Evolutionary conservation across 2,888 invertebrate genomes (phyloP), one percentile per base, ranked within the genome.

Genomic region (Trilocha varians): DNA sequence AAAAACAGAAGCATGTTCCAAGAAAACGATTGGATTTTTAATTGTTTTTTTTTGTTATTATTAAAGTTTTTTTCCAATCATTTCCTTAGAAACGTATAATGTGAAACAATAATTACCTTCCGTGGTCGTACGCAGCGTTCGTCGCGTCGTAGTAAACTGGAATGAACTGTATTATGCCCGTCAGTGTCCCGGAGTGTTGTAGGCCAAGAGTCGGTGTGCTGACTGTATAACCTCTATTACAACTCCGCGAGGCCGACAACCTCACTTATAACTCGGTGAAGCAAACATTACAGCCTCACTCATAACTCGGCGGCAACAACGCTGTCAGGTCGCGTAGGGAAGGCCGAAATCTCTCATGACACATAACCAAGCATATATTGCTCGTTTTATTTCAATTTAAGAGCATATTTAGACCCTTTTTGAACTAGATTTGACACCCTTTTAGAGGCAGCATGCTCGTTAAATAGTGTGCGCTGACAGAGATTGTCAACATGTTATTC

Each of bases 161-260:
- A 80, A 82, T 80, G 73, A 83, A 84, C 82, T 82, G 83, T 82
- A 83, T 79, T 77, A 82, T 83, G 84, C 84, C 83, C 84, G 59
- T 80, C 78, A 79, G 82, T 77, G 65, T 68, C 61, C 80, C 83
- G 82, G 84, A 82, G 82, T 84, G 82, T 80, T 70, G 72, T 63
- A 73, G 82, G 83, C 79, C 78, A 78, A 82, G 80, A 78, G 77
- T 74, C 57, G 78, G 78, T 77, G 80, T 79, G 80, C 76, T 80
- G 78, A 74, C 78, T 70, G 65, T 59, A 62, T 54, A 47, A 53
- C n/a, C n/a, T n/a, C n/a, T n/a, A n/a, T n/a, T n/a, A n/a, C n/a
- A n/a, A n/a, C n/a, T n/a, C n/a, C n/a, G n/a, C n/a, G n/a, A n/a
- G n/a, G n/a, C n/a, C 57, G 55, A 62, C 63, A 59, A 62, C 57